Evolutionary conservation across 1,140 invertebrate genomes (phyloP), one percentile per base, ranked within the genome.

Genomic region (Calephelis nemesis): DNA sequence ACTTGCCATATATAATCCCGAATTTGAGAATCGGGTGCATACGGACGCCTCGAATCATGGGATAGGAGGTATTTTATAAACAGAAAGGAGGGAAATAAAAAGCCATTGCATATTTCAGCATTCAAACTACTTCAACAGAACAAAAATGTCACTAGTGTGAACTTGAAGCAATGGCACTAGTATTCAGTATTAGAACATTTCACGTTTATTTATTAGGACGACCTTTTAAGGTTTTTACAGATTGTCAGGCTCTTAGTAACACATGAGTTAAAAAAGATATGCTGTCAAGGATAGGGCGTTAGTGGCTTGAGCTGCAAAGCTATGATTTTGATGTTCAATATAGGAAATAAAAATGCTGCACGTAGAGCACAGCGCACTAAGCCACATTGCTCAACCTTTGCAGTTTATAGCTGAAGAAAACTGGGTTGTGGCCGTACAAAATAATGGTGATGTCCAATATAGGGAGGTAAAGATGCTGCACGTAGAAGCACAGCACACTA

Each of bases 191-290:
- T 4, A 50, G 5, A 5, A 9, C 49, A 13, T 64, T 47, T 8
- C 6, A 13, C 9, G 15, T 11, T 47, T 11, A 47, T 15, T 15
- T 49, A 47, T n/a, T 12, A 4, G 15, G 15, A 2, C 5, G 47
- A 10, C 9, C 12, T n/a, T 64, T 47, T 48, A 48, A 50, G 13
- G 13, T 50, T 7, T 9, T 49, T 47, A 49, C 19, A 45, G 63
- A n/a, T 15, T 66, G 12, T 54, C 15, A 39, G 5, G 7, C 40
- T 60, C 50, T 47, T 63, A 63, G 48, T 62, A 40, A 40, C 60
- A 60, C 63, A 13, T 65, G 52, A 54, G 50, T 45, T 54, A 69
- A 65, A 65, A 62, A 65, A 60, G 68, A 69, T 50, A 65, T 69
- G 47, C 47, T 62, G 10, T 63, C 63, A 62, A 65, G 68, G 12